phyloP scores from a whole-genome alignment of 2,113 vertebrate species.

The Maccullochella peelii region DNA sequence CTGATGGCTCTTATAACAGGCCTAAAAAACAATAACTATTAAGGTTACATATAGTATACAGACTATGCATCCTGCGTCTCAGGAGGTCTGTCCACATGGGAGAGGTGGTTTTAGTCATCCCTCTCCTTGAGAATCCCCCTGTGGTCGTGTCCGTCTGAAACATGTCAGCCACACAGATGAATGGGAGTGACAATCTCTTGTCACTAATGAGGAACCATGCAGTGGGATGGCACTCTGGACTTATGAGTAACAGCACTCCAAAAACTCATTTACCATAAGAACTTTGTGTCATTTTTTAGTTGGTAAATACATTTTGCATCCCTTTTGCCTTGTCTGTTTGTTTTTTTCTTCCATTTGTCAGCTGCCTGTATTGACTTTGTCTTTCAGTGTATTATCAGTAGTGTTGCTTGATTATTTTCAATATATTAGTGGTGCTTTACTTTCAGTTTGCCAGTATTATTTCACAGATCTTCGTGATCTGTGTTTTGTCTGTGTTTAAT shows the following conservation, averaged over 20 bases:
- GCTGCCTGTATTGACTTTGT: background rate
- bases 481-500: background rate
- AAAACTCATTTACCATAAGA: conserved; percentile 16
- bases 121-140: conserved; percentile 40
- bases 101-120: conserved; percentile 37
- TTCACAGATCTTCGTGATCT: background rate
- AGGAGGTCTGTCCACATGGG: conserved; percentile 30
- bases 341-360: background rate
- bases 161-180: conserved; percentile 55
- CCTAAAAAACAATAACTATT: background rate
- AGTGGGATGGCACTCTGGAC: conserved; percentile 33
- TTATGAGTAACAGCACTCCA: conserved; percentile 35
- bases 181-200: conserved; percentile 56
- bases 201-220: conserved; percentile 71
- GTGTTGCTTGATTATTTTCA: background rate
- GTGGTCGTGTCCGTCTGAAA: conserved; percentile 51
- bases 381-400: background rate
- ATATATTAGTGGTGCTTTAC: too few relatives aligned
- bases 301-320: conserved; percentile 6
- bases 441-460: background rate
- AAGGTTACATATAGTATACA: background rate
- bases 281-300: background rate
- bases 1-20: background rate
- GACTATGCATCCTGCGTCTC: conserved; percentile 20
- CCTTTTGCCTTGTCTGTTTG: background rate